phyloP scores from a whole-genome alignment of 2,113 vertebrate genomes.

The Polyodon spathula region DNA sequence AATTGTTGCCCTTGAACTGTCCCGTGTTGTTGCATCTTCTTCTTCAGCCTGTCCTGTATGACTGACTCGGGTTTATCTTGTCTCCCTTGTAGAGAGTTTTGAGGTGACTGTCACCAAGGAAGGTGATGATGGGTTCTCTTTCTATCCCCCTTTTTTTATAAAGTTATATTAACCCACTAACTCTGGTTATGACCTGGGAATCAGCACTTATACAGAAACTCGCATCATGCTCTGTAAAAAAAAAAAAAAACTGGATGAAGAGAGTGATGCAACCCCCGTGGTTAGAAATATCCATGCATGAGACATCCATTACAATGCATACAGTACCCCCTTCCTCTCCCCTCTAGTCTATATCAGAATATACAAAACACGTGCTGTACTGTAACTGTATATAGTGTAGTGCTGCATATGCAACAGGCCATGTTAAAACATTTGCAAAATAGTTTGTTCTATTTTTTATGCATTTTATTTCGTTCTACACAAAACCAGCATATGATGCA shows the following conservation, averaged over 20 bases:
- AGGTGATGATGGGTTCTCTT: slow-evolving; percentile 97
- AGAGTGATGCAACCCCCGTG: slow-evolving; percentile 59
- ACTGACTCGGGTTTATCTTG: slow-evolving; percentile 94
- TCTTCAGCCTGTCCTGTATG: slow-evolving; percentile 57
- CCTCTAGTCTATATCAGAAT: too few relatives aligned
- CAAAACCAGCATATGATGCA: too few relatives aligned
- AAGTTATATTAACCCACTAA: slow-evolving; percentile 95
- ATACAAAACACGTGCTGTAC: too few relatives aligned
- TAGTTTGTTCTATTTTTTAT: too few relatives aligned
- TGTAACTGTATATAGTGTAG: too few relatives aligned
- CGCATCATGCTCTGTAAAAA: slow-evolving; percentile 68
- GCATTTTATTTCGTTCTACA: too few relatives aligned
- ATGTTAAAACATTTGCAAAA: too few relatives aligned
- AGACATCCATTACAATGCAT: slow-evolving; percentile 90
- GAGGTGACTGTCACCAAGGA: slow-evolving; percentile 99
- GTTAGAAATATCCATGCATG: slow-evolving; percentile 96
- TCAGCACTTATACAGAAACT: slow-evolving; percentile 81
- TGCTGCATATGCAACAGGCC: too few relatives aligned
- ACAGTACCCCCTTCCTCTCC: too few relatives aligned
- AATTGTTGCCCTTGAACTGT: slow-evolving; percentile 21
- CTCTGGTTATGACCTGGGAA: slow-evolving; percentile 86
- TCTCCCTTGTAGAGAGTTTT: slow-evolving; percentile 97
- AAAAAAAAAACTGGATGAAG: slow-evolving; percentile 61
- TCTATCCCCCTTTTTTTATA: slow-evolving; percentile 74
- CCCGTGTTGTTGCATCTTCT: slow-evolving; percentile 29